Evolutionary conservation across 2,797 vertebrate genomes (phyloP).

Genomic region (Mormyrops boulengeri): DNA sequence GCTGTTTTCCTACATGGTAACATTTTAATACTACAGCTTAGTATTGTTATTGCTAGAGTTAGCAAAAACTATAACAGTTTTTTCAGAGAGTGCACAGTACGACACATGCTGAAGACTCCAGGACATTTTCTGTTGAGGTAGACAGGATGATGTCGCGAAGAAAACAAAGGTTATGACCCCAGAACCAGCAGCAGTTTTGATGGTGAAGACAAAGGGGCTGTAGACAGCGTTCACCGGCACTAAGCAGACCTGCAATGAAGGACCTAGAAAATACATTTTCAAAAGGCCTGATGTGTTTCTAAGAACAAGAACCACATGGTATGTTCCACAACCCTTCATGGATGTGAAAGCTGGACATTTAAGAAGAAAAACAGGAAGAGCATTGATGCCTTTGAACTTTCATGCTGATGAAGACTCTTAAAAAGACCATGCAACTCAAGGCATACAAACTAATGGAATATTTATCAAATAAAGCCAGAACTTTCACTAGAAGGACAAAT

Average conservation of each 20-base stretch:
- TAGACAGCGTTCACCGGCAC: neutral
- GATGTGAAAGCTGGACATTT: neutral
- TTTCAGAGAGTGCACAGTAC: neutral
- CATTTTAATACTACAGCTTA: neutral
- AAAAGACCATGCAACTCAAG: neutral
- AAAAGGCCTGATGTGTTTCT: neutral
- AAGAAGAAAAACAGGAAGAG: neutral
- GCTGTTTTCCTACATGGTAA: neutral
- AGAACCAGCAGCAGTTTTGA: neutral
- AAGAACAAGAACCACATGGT: neutral
- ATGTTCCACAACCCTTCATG: neutral
- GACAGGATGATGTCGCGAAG: neutral
- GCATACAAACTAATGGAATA: neutral
- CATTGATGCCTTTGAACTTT: neutral
- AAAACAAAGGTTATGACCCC: neutral
- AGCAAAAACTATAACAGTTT: neutral
- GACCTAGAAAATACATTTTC: neutral
- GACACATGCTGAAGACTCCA: neutral
- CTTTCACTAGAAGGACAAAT: neutral
- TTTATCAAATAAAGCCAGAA: neutral
- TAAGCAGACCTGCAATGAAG: neutral
- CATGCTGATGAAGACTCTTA: neutral
- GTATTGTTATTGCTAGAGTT: neutral
- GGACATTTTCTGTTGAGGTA: neutral
- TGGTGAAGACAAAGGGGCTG: neutral